Conservation (phyloP, 2,888 invertebrate genomes). For the Artemia sinica region DNA sequence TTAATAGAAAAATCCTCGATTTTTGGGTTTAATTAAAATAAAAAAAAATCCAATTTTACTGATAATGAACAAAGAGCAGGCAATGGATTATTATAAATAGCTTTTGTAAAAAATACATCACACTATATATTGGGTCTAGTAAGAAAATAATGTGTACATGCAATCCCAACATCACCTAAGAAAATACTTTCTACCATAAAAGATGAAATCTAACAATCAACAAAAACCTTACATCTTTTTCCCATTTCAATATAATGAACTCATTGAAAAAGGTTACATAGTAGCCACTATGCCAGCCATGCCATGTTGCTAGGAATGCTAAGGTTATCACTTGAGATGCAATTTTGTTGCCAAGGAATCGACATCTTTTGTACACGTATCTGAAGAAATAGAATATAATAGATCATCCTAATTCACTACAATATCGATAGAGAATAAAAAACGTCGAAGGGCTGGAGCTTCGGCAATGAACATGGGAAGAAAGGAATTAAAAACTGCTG, state of each 20-base stretch:
- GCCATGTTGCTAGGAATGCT: slow-evolving; percentile 81
- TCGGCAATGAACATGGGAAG: not conserved
- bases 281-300: slow-evolving; percentile 85
- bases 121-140: not conserved
- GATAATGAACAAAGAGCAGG: too few species aligned
- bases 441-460: not conserved
- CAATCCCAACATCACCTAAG: not conserved
- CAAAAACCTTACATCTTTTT: slow-evolving; percentile 50
- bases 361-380: slow-evolving; percentile 80
- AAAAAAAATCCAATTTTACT: too few species aligned
- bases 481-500: not conserved
- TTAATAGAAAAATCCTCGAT: too few species aligned
- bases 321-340: slow-evolving; percentile 65
- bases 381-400: slow-evolving; percentile 29
- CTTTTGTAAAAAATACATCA: too few species aligned
- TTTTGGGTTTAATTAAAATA: too few species aligned
- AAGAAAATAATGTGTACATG: too few species aligned
- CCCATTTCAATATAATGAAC: slow-evolving; percentile 65
- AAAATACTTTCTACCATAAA: not conserved
- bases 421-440: not conserved
- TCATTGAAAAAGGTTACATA: slow-evolving; percentile 82
- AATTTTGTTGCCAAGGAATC: slow-evolving; percentile 64
- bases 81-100: too few species aligned
- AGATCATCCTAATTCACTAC: not conserved
- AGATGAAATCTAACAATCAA: not conserved